A percentile compares a stretch with the other conserved stretches of the same genome.
phyloP scores from a whole-genome alignment of 2,113 vertebrate species.

The Colossoma macropomum region DNA sequence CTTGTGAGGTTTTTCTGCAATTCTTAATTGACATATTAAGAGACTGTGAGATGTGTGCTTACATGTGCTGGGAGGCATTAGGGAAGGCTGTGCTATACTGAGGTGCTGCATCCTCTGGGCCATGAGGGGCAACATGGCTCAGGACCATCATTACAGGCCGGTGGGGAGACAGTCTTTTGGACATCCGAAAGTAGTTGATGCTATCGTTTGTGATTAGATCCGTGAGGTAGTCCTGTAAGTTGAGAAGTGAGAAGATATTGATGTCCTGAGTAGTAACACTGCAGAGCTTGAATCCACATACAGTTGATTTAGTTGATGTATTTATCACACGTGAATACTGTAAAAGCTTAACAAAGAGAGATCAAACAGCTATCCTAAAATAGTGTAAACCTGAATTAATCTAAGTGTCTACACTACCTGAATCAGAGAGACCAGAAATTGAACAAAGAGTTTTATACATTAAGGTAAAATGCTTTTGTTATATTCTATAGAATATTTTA shows the following conservation, averaged over 20 bases:
- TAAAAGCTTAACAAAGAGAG: not conserved
- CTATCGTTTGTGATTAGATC: conserved; percentile 97
- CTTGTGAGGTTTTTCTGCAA: too few species aligned
- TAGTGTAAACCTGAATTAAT: too few species aligned
- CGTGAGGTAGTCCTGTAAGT: conserved; percentile 91
- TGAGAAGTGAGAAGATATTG: not conserved
- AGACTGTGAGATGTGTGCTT: conserved; percentile 65
- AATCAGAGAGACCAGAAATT: not conserved
- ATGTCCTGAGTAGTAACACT: not conserved
- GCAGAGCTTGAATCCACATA: too few species aligned
- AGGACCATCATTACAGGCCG: conserved; percentile 94
- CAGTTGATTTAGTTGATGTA: too few species aligned
- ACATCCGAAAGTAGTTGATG: conserved; percentile 91
- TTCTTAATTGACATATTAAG: not conserved
- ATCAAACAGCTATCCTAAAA: too few species aligned
- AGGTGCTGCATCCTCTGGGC: conserved; percentile 94
- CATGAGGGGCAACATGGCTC: conserved; percentile 95
- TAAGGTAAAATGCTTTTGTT: not conserved
- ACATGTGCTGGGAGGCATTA: conserved; percentile 98
- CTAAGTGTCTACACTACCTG: too few species aligned
- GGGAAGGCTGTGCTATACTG: conserved; percentile 92
- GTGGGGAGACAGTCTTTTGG: conserved; percentile 95
- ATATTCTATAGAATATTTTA: not conserved
- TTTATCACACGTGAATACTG: not conserved
- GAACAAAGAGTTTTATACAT: not conserved